phyloP scores from a whole-genome alignment of 64 coral and sea anemone genomes.

The Catalaphyllia jardinei region DNA sequence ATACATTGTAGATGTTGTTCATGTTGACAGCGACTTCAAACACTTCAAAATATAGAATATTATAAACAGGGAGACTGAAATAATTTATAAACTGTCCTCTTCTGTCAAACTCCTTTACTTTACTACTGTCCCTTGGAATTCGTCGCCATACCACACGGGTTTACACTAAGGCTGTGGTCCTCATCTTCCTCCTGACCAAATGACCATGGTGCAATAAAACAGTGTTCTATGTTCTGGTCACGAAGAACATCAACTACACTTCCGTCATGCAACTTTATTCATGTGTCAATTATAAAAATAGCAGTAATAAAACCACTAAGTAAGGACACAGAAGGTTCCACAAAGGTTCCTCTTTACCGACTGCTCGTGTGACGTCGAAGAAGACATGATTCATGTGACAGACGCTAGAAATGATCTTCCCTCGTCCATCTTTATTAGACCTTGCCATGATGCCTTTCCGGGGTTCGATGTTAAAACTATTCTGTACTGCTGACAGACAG shows the following conservation, averaged over 20 bases:
- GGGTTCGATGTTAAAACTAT: conserved; percentile 8
- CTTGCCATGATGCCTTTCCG: not conserved
- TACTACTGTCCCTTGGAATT: conserved; percentile 4
- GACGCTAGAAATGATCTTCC: conserved; percentile 2
- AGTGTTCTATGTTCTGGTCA: conserved; percentile 22
- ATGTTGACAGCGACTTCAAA: not conserved
- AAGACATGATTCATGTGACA: conserved; percentile 34
- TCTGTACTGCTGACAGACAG: not conserved
- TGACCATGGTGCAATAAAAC: not conserved
- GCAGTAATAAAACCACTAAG: no score
- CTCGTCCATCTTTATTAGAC: conserved; percentile 15
- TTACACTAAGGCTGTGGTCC: not conserved
- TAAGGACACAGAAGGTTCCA: no score
- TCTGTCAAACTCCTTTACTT: conserved; percentile 16
- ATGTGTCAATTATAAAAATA: conserved; percentile 24
- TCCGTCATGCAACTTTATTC: not conserved
- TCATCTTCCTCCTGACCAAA: conserved; percentile 25
- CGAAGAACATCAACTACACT: not conserved
- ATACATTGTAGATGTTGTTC: not conserved
- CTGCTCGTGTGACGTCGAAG: conserved; percentile 1
- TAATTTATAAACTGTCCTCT: not conserved
- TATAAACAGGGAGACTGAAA: conserved; percentile 4
- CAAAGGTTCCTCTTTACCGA: not conserved
- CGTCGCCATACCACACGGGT: not conserved
- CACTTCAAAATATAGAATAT: not conserved